phyloP scores from a whole-genome alignment of 2,797 vertebrate species.

The Sarcoramphus papa region DNA sequence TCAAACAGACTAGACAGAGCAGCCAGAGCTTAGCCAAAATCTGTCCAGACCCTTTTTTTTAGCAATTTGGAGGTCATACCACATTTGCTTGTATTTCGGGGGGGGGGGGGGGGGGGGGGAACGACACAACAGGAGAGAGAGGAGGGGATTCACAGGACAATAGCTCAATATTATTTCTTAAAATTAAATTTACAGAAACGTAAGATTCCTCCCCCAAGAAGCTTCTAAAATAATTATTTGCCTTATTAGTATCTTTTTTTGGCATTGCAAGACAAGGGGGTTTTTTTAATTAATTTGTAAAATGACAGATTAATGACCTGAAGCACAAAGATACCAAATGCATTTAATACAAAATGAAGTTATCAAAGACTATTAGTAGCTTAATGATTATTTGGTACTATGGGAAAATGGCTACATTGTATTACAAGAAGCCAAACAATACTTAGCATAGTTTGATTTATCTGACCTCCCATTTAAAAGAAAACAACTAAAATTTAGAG shows the following conservation, averaged over 20 bases:
- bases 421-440: neutral
- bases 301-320: neutral
- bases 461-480: neutral
- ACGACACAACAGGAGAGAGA: neutral
- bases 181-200: neutral
- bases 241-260: neutral
- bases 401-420: neutral
- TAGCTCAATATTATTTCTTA: neutral
- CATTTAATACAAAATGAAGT: neutral
- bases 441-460: neutral
- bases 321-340: neutral
- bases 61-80: neutral
- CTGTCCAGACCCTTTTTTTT: neutral
- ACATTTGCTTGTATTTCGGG: neutral
- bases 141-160: neutral
- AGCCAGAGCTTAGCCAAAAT: neutral
- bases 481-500: neutral
- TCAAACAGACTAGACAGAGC: neutral
- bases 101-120: accelerated
- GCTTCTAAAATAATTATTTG: neutral
- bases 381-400: neutral
- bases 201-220: neutral
- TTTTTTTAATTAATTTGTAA: neutral
- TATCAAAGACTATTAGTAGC: neutral
- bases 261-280: neutral